Conservation (phyloP, 2,797 vertebrate species). For the Halcyon badia region DNA sequence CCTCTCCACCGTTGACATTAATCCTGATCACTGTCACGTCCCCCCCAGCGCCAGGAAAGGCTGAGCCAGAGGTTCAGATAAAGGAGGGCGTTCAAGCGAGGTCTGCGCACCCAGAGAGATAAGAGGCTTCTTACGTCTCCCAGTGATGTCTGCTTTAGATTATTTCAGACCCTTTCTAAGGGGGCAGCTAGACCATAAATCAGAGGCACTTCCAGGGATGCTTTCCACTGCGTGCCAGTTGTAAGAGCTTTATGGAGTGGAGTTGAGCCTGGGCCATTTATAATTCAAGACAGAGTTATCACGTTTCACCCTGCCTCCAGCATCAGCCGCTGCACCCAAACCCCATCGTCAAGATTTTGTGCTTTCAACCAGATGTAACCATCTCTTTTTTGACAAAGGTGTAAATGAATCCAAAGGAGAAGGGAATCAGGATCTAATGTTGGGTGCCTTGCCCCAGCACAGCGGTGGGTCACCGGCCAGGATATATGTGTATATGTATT, state of each 20-base stretch:
- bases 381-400: not conserved
- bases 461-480: accelerated
- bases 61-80: conserved; percentile 13
- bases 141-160: conserved; percentile 52
- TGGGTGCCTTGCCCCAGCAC: not conserved
- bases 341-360: not conserved
- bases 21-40: not conserved
- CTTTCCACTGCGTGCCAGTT: conserved; percentile 13
- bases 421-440: not conserved
- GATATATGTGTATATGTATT: too few species aligned
- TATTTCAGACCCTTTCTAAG: conserved; percentile 40
- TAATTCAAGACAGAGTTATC: conserved; percentile 56
- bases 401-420: not conserved
- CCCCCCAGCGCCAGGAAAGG: not conserved
- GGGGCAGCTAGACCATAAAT: conserved; percentile 46
- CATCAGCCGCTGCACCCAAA: not conserved
- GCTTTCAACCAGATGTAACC: not conserved
- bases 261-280: conserved; percentile 25
- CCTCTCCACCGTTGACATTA: not conserved
- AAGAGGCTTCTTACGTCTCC: conserved; percentile 37
- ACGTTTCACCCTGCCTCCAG: conserved; percentile 23
- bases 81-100: not conserved
- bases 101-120: not conserved
- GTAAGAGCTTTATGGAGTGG: conserved; percentile 15
- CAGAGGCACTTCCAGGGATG: conserved; percentile 53